Conservation (phyloP, 2,888 invertebrate genomes). For the Boloria selene region DNA sequence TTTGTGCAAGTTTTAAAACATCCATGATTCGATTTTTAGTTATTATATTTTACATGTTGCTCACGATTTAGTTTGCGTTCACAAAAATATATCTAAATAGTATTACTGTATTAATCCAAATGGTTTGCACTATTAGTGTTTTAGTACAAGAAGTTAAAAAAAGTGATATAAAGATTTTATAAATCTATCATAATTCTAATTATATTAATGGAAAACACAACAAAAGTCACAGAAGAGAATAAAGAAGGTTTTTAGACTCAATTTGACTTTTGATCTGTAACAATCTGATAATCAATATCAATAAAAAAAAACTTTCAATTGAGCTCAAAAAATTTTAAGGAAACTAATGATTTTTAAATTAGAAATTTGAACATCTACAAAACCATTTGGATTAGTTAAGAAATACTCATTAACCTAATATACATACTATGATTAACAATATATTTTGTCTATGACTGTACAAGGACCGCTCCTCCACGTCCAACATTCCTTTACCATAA, state of each 20-base stretch:
- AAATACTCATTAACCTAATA: slow-evolving; percentile 43
- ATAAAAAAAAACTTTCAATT: too few species aligned
- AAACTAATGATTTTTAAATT: neutral
- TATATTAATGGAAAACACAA: too few species aligned
- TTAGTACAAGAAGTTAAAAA: too few species aligned
- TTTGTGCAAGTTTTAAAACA: slow-evolving; percentile 39
- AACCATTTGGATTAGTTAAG: slow-evolving; percentile 44
- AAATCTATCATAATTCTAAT: too few species aligned
- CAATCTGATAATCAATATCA: too few species aligned
- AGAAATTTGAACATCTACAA: neutral
- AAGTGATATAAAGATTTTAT: too few species aligned
- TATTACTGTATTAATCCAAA: slow-evolving; percentile 44
- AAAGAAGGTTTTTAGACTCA: too few species aligned
- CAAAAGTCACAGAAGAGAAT: too few species aligned
- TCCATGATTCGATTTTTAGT: slow-evolving; percentile 10
- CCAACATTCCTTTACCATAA: slow-evolving; percentile 41
- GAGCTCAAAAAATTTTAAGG: too few species aligned
- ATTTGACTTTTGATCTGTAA: too few species aligned
- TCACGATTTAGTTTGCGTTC: slow-evolving; percentile 33
- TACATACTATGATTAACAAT: slow-evolving; percentile 46
- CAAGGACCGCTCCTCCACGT: slow-evolving; percentile 46
- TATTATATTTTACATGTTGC: slow-evolving; percentile 14
- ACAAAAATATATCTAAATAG: slow-evolving; percentile 41
- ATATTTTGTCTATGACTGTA: slow-evolving; percentile 55
- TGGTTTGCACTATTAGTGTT: neutral